These are phyloP conservation scores for Percopsis omiscomaycus DNA, from an alignment of 2,797 vertebrate genomes.

Conservation along the genomic window DNA sequence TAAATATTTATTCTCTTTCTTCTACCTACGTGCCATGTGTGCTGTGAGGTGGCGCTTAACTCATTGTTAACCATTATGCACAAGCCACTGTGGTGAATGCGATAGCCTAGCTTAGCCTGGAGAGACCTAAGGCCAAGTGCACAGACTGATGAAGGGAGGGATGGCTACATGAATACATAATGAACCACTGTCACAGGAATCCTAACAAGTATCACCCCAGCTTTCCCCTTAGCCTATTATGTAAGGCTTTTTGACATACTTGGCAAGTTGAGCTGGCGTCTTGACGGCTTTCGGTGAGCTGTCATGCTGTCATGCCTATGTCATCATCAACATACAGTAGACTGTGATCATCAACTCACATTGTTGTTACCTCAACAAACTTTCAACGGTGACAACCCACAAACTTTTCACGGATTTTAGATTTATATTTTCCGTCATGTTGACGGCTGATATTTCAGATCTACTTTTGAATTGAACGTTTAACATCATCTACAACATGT, in stretches of 20 bases:
- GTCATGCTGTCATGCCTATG: constrained; percentile 28
- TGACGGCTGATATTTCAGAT: no score
- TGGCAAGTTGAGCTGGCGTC: constrained; percentile 7
- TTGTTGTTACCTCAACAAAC: constrained; percentile 32
- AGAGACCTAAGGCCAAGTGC: background rate
- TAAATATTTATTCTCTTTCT: constrained; percentile 51
- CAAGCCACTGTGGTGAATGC: constrained; percentile 2
- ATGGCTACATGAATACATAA: no score
- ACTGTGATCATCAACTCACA: constrained; percentile 3
- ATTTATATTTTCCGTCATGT: no score
- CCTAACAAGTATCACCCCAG: background rate
- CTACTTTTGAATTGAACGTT: no score
- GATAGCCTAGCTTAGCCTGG: background rate
- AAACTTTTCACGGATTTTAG: background rate
- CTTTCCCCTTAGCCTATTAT: constrained; percentile 1
- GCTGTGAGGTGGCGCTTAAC: constrained; percentile 6
- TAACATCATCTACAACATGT: no score
- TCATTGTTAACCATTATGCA: constrained; percentile 24
- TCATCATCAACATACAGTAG: constrained; percentile 22
- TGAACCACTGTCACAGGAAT: background rate
- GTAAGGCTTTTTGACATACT: constrained; percentile 17
- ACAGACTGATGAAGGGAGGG: no score
- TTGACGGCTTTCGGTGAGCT: constrained; percentile 16
- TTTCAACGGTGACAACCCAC: constrained; percentile 9
- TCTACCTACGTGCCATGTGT: constrained; percentile 9